Base-by-base conservation (phyloP, 2,888 invertebrate species). In the Ischnura elegans region DNA sequence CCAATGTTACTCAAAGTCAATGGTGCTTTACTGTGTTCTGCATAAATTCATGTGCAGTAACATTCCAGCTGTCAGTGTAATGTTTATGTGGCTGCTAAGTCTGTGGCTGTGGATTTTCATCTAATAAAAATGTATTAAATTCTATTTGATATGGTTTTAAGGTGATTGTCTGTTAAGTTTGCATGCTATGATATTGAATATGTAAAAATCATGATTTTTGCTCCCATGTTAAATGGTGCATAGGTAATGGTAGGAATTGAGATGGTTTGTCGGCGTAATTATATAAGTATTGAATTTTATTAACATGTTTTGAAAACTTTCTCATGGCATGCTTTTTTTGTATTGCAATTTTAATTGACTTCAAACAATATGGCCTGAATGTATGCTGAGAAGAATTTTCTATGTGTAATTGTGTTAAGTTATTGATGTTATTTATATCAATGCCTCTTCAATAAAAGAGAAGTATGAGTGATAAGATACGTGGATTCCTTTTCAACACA, bases 21-120 rank as follows among this genome's bases (percentile, higher is more conserved):
- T 90, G 90, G 90, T 90, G 90, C 90, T 90, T 90, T 42, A 90
- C 55, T 43, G 25, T 90, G 90, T 90, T 61, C 90, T 87, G 87
- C 87, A 87, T 87, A 61, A 61, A 61, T 61, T 61, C n/a, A n/a
- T 66, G 13, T 61, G 90, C 61, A 90, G 90, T 45, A 61, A 90
- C 90, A 90, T 90, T 90, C 90, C 90, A 90, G 55, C 90, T 90
- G 19, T 29, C 90, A 90, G 25, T 61, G 43, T 90, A 66, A 61
- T 61, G 76, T 76, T 29, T 36, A 36, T 76, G 76, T 76, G 76
- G 76, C 76, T 76, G 76, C 76, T 90, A 90, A 45, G 21, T n/a
- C 43, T 61, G 61, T 43, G 61, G 61, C 90, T 90, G 90, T 45
- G 43, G 90, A 90, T 42, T 90, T 66, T 51, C n/a, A 55, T 87